phyloP scores from a whole-genome alignment of 64 coral and sea anemone genomes.

The Montipora foliosa region DNA sequence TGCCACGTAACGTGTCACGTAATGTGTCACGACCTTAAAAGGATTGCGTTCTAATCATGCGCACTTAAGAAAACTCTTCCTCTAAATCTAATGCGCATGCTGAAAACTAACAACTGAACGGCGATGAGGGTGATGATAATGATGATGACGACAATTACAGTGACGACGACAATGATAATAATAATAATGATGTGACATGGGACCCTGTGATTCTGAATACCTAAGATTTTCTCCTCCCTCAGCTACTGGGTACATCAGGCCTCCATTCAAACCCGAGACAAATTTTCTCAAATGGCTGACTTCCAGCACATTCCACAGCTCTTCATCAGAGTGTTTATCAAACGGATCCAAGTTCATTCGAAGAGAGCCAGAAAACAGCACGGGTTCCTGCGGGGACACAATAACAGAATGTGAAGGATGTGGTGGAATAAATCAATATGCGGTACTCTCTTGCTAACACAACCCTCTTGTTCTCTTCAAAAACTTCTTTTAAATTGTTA shows the following conservation, averaged over 20 bases:
- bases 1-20: too few species aligned
- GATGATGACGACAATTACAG: too few species aligned
- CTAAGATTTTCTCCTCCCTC: slow-evolving; percentile 97
- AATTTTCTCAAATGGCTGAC: slow-evolving; percentile 82
- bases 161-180: too few species aligned
- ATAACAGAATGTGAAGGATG: background rate
- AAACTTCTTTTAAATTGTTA: too few species aligned
- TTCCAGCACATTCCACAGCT: slow-evolving; percentile 81
- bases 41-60: too few species aligned
- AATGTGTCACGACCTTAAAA: too few species aligned
- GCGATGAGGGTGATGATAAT: too few species aligned
- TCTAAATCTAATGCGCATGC: too few species aligned
- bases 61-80: too few species aligned
- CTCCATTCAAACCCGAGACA: slow-evolving; percentile 72
- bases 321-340: slow-evolving; percentile 78
- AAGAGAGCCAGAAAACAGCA: slow-evolving; percentile 88
- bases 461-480: too few species aligned
- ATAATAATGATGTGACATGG: too few species aligned
- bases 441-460: background rate
- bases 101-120: too few species aligned
- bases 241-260: slow-evolving; percentile 53
- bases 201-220: slow-evolving; percentile 1
- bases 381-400: slow-evolving; percentile 69
- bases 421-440: background rate
- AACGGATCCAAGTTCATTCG: slow-evolving; percentile 95